Evolutionary conservation across 2,888 invertebrate species (phyloP), one percentile per base, ranked within the genome.

Genomic region (Trissonchulus sp.): DNA sequence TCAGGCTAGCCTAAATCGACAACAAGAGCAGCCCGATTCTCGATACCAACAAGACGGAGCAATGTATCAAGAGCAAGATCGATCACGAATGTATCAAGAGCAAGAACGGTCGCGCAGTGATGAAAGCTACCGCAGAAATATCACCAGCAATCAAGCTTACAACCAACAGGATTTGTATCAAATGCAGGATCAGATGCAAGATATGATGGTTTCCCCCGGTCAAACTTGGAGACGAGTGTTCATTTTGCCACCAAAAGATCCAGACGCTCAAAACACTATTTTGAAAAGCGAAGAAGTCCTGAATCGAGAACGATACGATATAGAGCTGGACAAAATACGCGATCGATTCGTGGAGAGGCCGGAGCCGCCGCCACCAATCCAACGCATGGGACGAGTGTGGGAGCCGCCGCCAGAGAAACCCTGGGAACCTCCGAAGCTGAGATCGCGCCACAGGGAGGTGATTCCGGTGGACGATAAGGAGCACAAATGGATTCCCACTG

Each of bases 331-430:
- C 18, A 30, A 31, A 35, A n/a, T 31, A 23, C 15, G 31, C 23
- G 28, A 63, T 33, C 65, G 63, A 30, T 74, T 74, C 65, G 1
- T 33, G 15, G 62, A 60, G 38, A 2, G 30, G 30, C 76, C 73
- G 28, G 35, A 69, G 31, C 28, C 15, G 1, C 30, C 74, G 28
- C 72, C 71, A 3, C n/a, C 37, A 8, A 82, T 83, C 33, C 75
- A 79, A 18, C 73, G 81, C 48, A 76, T 79, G 3, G 84, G 84
- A 1, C 79, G 77, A 62, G 76, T 82, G 31, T 84, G 84, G 84
- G 81, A 83, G 60, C 84, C 84, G 30, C 84, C 84, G 3, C 83
- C 83, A 23, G 84, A 84, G 63, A 79, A 80, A 72, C 83, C 83
- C 2, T 84, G 80, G 48, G 77, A 79, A 0, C 80, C 79, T 31